Evolutionary conservation across 2,797 vertebrate genomes (phyloP), one percentile per base, ranked within the genome.

Genomic region (Pangasius krempfi): DNA sequence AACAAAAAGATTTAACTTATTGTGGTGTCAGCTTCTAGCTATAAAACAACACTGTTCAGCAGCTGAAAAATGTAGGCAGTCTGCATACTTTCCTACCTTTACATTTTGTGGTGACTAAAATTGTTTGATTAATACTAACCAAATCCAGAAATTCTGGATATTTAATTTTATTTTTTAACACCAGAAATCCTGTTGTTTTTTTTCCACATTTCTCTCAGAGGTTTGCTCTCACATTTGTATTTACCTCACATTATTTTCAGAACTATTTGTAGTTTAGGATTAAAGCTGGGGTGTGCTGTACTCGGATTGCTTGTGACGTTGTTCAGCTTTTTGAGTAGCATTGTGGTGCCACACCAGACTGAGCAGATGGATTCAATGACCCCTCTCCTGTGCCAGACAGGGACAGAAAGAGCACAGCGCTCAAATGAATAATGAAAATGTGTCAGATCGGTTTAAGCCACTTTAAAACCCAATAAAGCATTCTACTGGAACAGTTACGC

Each of bases 341-440:
- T 66, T 81, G 40, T 85, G 50, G 50, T 76, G 73, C 82, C 72
- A n/a, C 54, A 89, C 62, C 85, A 68, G 50, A 85, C 73, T 6
- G 68, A 88, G 68, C 70, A 64, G 40, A 76, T 72, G 56, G 80
- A 82, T 82, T 56, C 62, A 30, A 10, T 27, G 68, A 85, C 33
- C 20, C 22, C 60, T 56, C 30, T 80, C 75, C 83, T 68, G 62
- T 79, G 81, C 76, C 83, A 91, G 72, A 89, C 60, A 86, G 86
- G 70, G 70, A 84, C 70, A 50, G 40, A 73, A 14, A 87, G 70
- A 83, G 79, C 81, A 78, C 58, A 18, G 52, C 54, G 84, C 87
- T 84, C 62, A 89, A 85, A 88, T 90, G 12, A 88, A 89, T 82
- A 86, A 88, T 91, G 82, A 85, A 88, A 86, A 75, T 60, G 47